Base-by-base conservation (phyloP, 92 coral and sea anemone genomes). In the Pocillopora grandis region DNA sequence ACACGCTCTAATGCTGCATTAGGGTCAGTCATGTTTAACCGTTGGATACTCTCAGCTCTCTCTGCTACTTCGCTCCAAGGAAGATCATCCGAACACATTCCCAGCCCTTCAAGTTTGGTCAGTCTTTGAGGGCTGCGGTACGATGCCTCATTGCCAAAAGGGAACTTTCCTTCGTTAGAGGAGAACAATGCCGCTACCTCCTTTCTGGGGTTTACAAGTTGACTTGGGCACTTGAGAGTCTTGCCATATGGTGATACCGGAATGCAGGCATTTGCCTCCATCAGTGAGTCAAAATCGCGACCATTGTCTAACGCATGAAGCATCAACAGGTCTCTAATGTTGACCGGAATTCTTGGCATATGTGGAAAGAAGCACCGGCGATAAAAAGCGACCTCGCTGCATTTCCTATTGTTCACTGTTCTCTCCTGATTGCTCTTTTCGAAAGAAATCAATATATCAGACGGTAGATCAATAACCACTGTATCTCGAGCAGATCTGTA, bases 221-320 rank as follows among this genome's bases (percentile, higher is more conserved):
- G 90, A 10, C 80, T 57, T 7, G 97, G 98, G n/a, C 61, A 42
- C 72, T 86, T 90, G 8, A 95, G 91, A 5, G 56, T 59, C 9
- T 82, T 23, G 57, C 97, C 98, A 59, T 71, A 21, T 19, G 97
- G 90, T 37, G 97, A 82, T 72, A 82, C 87, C 10, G 97, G 95
- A 62, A 95, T 91, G 62, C 98, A 95, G 9, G 86, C 82, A 60
- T 76, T 27, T 14, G 62, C 61, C 62, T 72, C 61, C 63, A 89
- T 56, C 33, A 93, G 61, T 10, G 64, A n/a, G 10, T 62, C 7
- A 20, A 71, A 71, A 16, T 72, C 80, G 1, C 58, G 58, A 12
- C 71, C 61, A 76, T 74, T 87, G 71, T 89, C 94, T 58, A 93
- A 71, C 3, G 89, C 93, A 61, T 86, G 83, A 18, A 89, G 67